These are phyloP conservation scores for Syrrhaptes paradoxus DNA, from an alignment of 2,113 vertebrate genomes.

Conservation along the genomic window DNA sequence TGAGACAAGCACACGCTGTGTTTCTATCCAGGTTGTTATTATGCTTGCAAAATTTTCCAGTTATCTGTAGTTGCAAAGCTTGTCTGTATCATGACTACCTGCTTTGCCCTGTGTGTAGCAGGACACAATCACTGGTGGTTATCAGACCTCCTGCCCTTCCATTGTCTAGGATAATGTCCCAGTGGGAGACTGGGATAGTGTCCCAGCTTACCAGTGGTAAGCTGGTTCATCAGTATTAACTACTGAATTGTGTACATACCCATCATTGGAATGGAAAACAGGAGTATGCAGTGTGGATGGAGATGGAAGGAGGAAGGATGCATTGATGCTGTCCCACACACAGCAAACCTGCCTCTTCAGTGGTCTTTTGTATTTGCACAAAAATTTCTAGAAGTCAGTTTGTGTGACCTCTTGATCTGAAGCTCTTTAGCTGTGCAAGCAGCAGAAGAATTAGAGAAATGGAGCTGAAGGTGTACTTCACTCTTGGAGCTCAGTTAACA, in stretches of 20 bases:
- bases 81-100: neutral
- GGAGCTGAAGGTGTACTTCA: neutral
- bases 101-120: neutral
- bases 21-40: neutral
- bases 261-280: neutral
- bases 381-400: neutral
- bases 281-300: neutral
- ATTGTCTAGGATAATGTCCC: neutral
- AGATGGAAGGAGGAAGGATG: neutral
- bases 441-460: neutral
- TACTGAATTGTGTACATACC: neutral
- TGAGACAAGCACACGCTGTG: neutral
- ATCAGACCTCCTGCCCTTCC: neutral
- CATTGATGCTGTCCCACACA: neutral
- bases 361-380: neutral
- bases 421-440: neutral
- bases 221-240: neutral
- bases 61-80: neutral
- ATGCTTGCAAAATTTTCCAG: neutral
- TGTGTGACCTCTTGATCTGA: neutral
- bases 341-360: neutral
- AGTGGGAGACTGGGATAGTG: no score
- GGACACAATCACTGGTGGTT: neutral
- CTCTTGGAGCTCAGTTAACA: neutral
- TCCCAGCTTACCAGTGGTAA: neutral